Conservation (phyloP, 1,140 invertebrate genomes). For the Drosophila insularis region DNA sequence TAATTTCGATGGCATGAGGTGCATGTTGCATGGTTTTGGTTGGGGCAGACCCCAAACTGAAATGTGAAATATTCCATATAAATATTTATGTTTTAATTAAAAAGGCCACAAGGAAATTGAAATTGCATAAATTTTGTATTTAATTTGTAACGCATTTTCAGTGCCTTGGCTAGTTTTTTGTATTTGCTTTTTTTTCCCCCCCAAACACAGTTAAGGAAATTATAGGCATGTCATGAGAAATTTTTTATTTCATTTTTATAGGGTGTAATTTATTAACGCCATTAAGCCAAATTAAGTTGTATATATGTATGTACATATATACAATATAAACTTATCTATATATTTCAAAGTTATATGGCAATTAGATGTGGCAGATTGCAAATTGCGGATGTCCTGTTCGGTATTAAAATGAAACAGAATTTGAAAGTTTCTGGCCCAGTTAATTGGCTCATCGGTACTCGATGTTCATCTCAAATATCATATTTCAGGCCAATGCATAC, state of each 20-base stretch:
- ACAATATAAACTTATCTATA: conserved; percentile 22
- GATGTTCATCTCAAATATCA: conserved; percentile 13
- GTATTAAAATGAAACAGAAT: background rate
- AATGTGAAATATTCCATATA: conserved; percentile 76
- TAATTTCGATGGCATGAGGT: conserved; percentile 57
- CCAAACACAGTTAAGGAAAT: conserved; percentile 32
- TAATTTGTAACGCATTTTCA: conserved; percentile 54
- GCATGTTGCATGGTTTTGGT: conserved; percentile 23
- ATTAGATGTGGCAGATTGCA: background rate
- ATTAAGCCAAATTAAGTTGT: conserved; percentile 68
- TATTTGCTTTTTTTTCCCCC: background rate
- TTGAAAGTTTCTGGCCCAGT: conserved; percentile 7
- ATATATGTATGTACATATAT: conserved; percentile 32
- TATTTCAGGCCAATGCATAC: conserved; percentile 25
- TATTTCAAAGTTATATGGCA: background rate
- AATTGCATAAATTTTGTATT: conserved; percentile 71
- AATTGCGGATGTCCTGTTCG: background rate
- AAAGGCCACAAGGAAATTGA: conserved; percentile 78
- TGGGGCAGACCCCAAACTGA: background rate
- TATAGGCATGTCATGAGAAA: conserved; percentile 15
- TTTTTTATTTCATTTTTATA: conserved; percentile 70
- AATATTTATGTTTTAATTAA: conserved; percentile 81
- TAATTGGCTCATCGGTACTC: background rate
- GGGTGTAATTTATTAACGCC: conserved; percentile 66
- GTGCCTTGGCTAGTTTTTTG: background rate